These are phyloP conservation scores for Malacosoma neustria DNA, from an alignment of 2,888 invertebrate species.

Conservation along the genomic window DNA sequence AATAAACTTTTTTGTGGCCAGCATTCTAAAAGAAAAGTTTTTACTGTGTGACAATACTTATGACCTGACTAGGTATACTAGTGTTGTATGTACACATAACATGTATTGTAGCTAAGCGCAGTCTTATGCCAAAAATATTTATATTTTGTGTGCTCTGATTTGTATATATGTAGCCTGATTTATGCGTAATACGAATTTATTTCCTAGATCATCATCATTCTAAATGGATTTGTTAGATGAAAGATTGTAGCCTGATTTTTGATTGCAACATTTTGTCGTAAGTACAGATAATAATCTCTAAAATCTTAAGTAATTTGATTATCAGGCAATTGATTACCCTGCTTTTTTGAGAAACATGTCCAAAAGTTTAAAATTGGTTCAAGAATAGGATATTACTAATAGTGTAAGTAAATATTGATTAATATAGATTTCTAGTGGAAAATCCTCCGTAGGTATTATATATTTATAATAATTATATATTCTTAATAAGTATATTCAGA, in stretches of 20 bases:
- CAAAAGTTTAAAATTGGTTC: conserved; percentile 57
- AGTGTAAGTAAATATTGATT: conserved; percentile 16
- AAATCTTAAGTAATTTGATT: conserved; percentile 45
- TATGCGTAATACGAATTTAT: too few relatives aligned
- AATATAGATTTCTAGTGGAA: conserved; percentile 7
- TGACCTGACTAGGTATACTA: too few relatives aligned
- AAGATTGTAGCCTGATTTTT: background rate
- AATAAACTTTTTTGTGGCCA: too few relatives aligned
- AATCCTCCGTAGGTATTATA: conserved; percentile 3
- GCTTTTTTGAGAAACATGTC: conserved; percentile 55
- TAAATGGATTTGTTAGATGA: too few relatives aligned
- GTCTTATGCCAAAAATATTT: too few relatives aligned
- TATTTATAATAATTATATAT: conserved; percentile 4
- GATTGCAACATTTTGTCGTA: conserved; percentile 1
- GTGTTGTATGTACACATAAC: too few relatives aligned
- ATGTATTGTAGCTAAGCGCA: too few relatives aligned
- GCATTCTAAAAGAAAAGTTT: too few relatives aligned
- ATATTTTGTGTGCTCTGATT: too few relatives aligned
- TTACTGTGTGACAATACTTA: too few relatives aligned
- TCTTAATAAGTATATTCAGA: background rate
- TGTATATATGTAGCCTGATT: too few relatives aligned
- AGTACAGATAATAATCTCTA: conserved; percentile 28
- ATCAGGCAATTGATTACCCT: conserved; percentile 65
- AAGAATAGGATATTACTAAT: conserved; percentile 33
- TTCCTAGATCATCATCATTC: too few relatives aligned